phyloP scores from a whole-genome alignment of 2,797 vertebrate species.

The Apogon hyalosoma region DNA sequence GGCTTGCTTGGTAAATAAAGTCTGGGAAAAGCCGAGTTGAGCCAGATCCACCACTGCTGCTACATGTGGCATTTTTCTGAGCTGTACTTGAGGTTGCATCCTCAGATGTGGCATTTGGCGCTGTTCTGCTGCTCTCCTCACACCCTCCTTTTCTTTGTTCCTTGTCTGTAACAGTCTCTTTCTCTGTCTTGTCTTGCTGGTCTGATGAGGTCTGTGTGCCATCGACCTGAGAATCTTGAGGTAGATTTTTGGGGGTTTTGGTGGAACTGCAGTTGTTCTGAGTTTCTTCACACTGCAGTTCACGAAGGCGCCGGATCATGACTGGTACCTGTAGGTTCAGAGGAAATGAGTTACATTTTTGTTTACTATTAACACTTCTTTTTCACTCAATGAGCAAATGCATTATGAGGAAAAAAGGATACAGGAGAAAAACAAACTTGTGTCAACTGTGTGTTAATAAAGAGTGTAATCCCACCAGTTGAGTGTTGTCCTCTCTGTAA shows the following conservation, averaged over 20 bases:
- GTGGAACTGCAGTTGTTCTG: slow-evolving; percentile 79
- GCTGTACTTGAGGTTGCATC: slow-evolving; percentile 70
- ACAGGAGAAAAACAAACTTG: no score
- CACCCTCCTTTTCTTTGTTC: slow-evolving; percentile 1
- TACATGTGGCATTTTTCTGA: slow-evolving; percentile 82
- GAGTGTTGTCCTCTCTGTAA: slow-evolving; percentile 92
- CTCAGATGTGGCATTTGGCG: background rate
- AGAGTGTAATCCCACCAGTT: slow-evolving; percentile 82
- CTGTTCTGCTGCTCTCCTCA: background rate
- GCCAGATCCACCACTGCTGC: slow-evolving; percentile 73
- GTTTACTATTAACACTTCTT: no score
- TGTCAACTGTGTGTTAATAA: background rate
- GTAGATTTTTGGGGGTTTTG: slow-evolving; percentile 61
- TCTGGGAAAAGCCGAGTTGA: slow-evolving; percentile 75
- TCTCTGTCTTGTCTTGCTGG: background rate
- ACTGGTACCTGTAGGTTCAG: slow-evolving; percentile 87
- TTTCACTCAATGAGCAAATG: no score
- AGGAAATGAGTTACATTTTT: background rate
- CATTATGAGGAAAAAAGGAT: no score
- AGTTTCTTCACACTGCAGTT: slow-evolving; percentile 87
- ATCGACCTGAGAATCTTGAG: slow-evolving; percentile 86
- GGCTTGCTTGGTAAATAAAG: slow-evolving; percentile 65
- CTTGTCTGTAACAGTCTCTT: background rate
- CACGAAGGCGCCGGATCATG: slow-evolving; percentile 89
- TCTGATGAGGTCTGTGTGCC: slow-evolving; percentile 49